Evolutionary conservation across 2,888 invertebrate genomes (phyloP).

Genomic region (Gonocerus acuteangulatus): DNA sequence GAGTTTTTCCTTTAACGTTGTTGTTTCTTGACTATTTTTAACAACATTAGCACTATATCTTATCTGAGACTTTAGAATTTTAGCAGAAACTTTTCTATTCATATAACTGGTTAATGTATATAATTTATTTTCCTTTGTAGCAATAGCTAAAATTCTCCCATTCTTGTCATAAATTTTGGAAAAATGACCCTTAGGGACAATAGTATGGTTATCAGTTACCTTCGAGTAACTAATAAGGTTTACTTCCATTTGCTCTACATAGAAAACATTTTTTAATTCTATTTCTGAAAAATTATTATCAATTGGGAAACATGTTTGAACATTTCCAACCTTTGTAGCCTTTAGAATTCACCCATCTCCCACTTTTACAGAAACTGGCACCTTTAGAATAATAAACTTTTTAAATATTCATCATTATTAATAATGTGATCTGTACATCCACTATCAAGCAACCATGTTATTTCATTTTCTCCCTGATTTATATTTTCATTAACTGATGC

Average conservation of each 20-base stretch:
- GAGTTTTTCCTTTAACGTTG: background rate
- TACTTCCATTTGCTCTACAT: background rate
- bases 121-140: background rate
- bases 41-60: too few species aligned
- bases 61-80: too few species aligned
- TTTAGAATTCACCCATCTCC: background rate
- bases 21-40: background rate
- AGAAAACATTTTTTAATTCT: background rate
- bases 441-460: slow-evolving; percentile 32
- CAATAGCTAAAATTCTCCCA: background rate
- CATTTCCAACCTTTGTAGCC: background rate
- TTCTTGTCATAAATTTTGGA: background rate
- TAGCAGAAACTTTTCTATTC: background rate
- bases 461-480: slow-evolving; percentile 24
- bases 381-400: background rate
- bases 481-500: background rate
- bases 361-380: background rate
- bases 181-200: background rate
- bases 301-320: background rate
- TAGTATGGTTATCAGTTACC: background rate
- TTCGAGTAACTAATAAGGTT: background rate
- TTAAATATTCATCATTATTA: slow-evolving; percentile 28
- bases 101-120: background rate
- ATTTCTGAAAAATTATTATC: background rate
- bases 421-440: slow-evolving; percentile 33